These are phyloP conservation scores for Tetanocera ferruginea DNA, from an alignment of 2,888 invertebrate species.

Conservation along the genomic window DNA sequence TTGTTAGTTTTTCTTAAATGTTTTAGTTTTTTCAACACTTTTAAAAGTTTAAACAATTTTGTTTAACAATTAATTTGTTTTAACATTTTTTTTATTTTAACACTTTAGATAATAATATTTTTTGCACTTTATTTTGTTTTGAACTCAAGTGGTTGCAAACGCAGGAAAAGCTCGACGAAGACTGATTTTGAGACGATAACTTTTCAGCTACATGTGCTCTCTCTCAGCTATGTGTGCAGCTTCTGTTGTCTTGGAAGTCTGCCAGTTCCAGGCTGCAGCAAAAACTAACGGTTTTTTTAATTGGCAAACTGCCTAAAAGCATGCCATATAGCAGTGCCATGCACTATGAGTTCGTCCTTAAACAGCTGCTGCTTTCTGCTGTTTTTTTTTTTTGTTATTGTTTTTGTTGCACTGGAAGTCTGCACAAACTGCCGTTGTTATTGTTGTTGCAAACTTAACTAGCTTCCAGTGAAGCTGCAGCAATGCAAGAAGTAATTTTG, in stretches of 20 bases:
- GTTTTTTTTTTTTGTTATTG: slow-evolving; percentile 13
- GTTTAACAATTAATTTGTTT: not conserved
- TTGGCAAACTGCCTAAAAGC: slow-evolving; percentile 30
- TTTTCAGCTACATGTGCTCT: slow-evolving; percentile 25
- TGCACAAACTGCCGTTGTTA: slow-evolving; percentile 1
- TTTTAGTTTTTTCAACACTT: slow-evolving; percentile 10
- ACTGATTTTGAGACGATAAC: slow-evolving; percentile 55
- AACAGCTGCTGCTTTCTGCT: slow-evolving; percentile 20
- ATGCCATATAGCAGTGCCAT: not conserved
- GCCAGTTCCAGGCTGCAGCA: slow-evolving; percentile 35
- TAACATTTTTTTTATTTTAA: slow-evolving; percentile 27
- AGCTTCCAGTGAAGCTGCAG: slow-evolving; percentile 7
- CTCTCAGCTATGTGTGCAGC: slow-evolving; percentile 14
- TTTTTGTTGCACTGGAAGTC: slow-evolving; percentile 36
- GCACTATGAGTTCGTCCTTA: not conserved
- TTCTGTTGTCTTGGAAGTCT: slow-evolving; percentile 9
- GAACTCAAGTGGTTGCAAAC: slow-evolving; percentile 59
- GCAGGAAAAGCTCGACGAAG: slow-evolving; percentile 70
- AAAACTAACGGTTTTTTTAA: not conserved
- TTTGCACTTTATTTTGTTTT: slow-evolving; percentile 26
- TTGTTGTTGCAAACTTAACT: not conserved
- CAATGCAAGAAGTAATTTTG: slow-evolving; percentile 11
- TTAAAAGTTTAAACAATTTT: slow-evolving; percentile 29
- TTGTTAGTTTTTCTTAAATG: not conserved
- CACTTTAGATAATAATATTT: slow-evolving; percentile 21